Conservation (phyloP, 92 coral and sea anemone species). For the Phymanthus crucifer region DNA sequence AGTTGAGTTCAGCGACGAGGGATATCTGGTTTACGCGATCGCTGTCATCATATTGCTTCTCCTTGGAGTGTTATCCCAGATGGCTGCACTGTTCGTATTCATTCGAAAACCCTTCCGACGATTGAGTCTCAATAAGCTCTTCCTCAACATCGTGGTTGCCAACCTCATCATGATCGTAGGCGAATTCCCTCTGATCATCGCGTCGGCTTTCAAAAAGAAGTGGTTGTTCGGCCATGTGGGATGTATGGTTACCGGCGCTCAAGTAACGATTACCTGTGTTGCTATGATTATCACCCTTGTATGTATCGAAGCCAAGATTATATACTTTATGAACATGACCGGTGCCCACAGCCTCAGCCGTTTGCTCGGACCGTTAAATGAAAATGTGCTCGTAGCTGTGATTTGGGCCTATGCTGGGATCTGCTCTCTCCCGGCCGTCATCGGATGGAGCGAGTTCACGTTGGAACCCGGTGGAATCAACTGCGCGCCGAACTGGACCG, state of each 20-base stretch:
- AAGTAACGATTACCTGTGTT: not conserved
- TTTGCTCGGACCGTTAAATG: not conserved
- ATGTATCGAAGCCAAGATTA: not conserved
- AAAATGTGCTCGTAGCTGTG: not conserved
- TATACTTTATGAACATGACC: not conserved
- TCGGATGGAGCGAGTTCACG: slow-evolving; percentile 9
- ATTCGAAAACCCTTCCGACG: not conserved
- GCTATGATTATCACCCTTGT: slow-evolving; percentile 2
- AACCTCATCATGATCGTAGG: slow-evolving; percentile 15
- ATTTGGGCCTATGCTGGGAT: not conserved
- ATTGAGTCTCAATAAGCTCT: not conserved
- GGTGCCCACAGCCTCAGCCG: not conserved
- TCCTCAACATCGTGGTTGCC: not conserved
- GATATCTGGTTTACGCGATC: not conserved
- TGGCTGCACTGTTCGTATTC: slow-evolving; percentile 1
- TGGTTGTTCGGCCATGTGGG: slow-evolving; percentile 6
- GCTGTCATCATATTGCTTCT: not conserved
- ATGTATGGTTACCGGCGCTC: not conserved
- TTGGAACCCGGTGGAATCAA: slow-evolving; percentile 14
- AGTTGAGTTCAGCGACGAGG: not conserved
- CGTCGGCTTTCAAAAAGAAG: not conserved
- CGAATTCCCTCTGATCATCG: slow-evolving; percentile 1
- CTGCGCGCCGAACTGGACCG: slow-evolving; percentile 18
- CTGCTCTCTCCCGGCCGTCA: not conserved
- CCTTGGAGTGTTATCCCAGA: not conserved